Conservation (phyloP, 2,888 invertebrate species). For the Lampropteryx suffumata region DNA sequence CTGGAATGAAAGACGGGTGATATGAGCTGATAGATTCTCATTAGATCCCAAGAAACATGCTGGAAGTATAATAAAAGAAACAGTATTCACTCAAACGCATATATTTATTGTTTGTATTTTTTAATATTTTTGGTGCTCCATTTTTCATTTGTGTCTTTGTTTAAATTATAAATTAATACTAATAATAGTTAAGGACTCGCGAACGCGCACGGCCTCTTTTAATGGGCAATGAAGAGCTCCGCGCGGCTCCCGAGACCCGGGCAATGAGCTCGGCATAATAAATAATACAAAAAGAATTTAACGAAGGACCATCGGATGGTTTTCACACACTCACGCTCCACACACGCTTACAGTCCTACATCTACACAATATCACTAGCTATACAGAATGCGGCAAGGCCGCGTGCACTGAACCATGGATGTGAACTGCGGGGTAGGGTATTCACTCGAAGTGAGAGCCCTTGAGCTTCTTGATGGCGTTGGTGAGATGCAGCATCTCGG, state of each 20-base stretch:
- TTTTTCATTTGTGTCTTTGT: conserved; percentile 70
- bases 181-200: conserved; percentile 70
- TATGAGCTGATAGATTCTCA: too few species aligned
- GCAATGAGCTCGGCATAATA: conserved; percentile 81
- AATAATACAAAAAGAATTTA: conserved; percentile 76
- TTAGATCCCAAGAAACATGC: too few species aligned
- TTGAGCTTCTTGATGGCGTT: conserved; percentile 94
- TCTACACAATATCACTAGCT: conserved; percentile 79
- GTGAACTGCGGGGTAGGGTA: conserved; percentile 48
- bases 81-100: conserved; percentile 72
- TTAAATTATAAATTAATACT: conserved; percentile 80
- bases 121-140: conserved; percentile 79
- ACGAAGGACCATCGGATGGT: conserved; percentile 77
- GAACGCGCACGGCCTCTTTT: conserved; percentile 65
- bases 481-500: conserved; percentile 93
- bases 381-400: conserved; percentile 71
- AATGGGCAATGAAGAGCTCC: conserved; percentile 77
- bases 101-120: conserved; percentile 77
- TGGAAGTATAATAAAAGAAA: conserved; percentile 45
- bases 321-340: conserved; percentile 69
- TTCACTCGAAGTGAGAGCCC: conserved; percentile 84
- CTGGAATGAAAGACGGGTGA: too few species aligned
- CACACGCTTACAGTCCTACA: conserved; percentile 73
- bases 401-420: conserved; percentile 69
- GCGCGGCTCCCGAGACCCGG: conserved; percentile 67